These are phyloP conservation scores for Sigmodon hispidus DNA, from an alignment of 2,113 vertebrate genomes.

Conservation along the genomic window DNA sequence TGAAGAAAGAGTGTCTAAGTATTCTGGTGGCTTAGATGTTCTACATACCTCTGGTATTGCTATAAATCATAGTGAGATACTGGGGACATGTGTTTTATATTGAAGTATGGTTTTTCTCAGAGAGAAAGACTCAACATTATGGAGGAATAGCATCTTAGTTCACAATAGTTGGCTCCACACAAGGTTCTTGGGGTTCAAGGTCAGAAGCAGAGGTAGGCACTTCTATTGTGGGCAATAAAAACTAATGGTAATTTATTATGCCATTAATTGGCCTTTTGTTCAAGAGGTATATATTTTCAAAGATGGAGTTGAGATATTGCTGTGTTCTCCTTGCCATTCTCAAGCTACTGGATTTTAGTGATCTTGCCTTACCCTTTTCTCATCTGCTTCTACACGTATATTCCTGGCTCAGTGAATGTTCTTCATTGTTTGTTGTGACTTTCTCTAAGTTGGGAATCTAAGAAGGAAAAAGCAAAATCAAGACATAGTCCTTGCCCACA, in stretches of 20 bases:
- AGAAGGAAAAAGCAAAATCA: neutral
- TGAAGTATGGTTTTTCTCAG: neutral
- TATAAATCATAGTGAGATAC: neutral
- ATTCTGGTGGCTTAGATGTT: neutral
- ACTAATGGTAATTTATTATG: neutral
- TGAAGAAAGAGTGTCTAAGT: neutral
- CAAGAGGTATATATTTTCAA: neutral
- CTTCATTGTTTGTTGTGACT: neutral
- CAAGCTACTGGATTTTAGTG: neutral
- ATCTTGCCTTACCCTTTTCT: neutral
- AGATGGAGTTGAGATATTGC: neutral
- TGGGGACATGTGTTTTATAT: neutral
- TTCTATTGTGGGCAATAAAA: neutral
- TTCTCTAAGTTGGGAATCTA: neutral
- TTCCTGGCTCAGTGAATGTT: neutral
- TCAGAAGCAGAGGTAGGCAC: neutral
- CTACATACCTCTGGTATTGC: neutral
- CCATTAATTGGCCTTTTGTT: neutral
- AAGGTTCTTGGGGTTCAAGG: accelerated
- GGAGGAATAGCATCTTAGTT: neutral
- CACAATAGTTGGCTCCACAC: neutral
- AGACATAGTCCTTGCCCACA: neutral
- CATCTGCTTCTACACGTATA: neutral
- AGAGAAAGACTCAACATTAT: neutral
- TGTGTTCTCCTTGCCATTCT: neutral